These are phyloP conservation scores for Petroica traversi DNA, from an alignment of 2,113 vertebrate species.

Conservation along the genomic window DNA sequence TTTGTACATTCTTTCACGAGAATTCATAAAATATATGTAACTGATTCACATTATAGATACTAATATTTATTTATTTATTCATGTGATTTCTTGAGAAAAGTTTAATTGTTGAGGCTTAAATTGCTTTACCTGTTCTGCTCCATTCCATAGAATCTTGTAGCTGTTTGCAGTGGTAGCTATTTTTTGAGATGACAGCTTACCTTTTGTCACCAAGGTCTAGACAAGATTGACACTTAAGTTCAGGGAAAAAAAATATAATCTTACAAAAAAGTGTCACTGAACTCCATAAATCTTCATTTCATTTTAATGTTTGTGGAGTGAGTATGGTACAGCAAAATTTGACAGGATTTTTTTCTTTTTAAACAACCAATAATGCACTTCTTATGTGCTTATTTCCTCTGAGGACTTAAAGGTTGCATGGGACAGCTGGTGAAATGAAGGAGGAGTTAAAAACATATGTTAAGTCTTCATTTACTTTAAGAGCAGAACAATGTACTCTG, in stretches of 20 bases:
- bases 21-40: not conserved
- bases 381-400: not conserved
- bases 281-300: not conserved
- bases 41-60: not conserved
- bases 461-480: not conserved
- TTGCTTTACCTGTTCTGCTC: not conserved
- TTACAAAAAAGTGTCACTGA: not conserved
- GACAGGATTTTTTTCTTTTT: not conserved
- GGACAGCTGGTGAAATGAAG: not conserved
- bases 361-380: not conserved
- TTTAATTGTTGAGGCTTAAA: not conserved
- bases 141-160: not conserved
- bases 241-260: not conserved
- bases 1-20: not conserved
- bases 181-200: not conserved
- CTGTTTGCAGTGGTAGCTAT: not conserved
- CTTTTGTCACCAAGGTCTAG: not conserved
- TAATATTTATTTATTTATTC: not conserved
- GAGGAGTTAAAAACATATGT: not conserved
- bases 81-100: not conserved
- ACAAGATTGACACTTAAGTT: not conserved
- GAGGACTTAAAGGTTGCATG: not conserved
- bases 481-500: not conserved
- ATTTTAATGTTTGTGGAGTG: not conserved
- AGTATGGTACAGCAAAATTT: not conserved